phyloP scores from a whole-genome alignment of 2,113 vertebrate species.

The Piaya cayana region DNA sequence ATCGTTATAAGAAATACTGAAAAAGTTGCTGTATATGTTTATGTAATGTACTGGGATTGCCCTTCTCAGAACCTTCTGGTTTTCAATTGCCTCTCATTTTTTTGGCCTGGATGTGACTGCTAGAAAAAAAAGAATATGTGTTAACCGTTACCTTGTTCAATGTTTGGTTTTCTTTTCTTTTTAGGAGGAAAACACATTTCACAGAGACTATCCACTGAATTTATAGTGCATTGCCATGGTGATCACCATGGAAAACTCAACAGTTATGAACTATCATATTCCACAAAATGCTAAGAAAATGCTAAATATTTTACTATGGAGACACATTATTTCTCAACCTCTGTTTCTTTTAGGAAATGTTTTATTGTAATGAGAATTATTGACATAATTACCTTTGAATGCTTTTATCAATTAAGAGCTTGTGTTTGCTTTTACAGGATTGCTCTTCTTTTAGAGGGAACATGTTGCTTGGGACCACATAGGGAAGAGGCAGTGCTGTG shows the following conservation, averaged over 20 bases:
- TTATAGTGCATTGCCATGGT: neutral
- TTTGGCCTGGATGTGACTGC: neutral
- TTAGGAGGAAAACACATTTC: neutral
- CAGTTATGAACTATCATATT: neutral
- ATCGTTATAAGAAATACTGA: neutral
- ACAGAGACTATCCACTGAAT: neutral
- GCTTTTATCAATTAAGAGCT: neutral
- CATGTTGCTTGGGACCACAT: fast-evolving
- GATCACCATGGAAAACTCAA: neutral
- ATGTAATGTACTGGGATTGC: neutral
- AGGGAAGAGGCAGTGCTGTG: neutral
- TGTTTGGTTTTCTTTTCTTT: neutral
- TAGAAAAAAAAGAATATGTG: neutral
- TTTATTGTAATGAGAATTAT: neutral
- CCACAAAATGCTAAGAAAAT: neutral
- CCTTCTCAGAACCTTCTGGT: neutral
- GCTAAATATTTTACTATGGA: neutral
- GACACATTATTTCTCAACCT: neutral
- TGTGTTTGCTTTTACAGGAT: neutral
- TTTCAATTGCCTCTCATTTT: neutral
- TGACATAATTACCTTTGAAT: neutral
- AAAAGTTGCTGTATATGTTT: neutral
- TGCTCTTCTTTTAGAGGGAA: neutral
- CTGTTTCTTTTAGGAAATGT: neutral
- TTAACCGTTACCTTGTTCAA: neutral